phyloP scores from a whole-genome alignment of 2,113 vertebrate species.

The Corynorhinus townsendii region DNA sequence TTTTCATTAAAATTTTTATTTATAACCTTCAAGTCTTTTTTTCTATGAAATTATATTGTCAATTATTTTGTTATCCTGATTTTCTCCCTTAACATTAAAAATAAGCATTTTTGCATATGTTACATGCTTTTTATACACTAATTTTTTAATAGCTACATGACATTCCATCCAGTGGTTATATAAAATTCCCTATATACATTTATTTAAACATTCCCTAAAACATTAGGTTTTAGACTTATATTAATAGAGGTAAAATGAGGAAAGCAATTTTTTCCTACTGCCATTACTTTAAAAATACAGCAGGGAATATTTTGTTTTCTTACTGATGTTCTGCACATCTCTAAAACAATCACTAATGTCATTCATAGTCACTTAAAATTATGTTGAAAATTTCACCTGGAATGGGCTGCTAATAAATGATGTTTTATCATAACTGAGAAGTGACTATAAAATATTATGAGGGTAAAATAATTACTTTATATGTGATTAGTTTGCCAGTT shows the following conservation, averaged over 20 bases:
- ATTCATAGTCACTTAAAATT: constrained; percentile 16
- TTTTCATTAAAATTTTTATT: constrained; percentile 5
- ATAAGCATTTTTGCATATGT: neutral
- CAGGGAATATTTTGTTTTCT: constrained; percentile 15
- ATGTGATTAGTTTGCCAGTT: neutral
- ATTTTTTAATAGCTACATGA: neutral
- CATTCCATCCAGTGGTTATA: neutral
- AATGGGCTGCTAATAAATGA: neutral
- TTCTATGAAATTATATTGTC: constrained; percentile 2
- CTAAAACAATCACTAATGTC: neutral
- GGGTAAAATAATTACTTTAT: constrained; percentile 12
- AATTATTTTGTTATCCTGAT: neutral
- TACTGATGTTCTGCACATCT: neutral
- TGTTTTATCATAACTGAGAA: constrained; percentile 24
- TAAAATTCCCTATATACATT: neutral
- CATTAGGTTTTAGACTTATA: neutral
- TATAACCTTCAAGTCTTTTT: neutral
- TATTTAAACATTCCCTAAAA: neutral
- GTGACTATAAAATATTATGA: constrained; percentile 12
- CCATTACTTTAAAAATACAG: constrained; percentile 30
- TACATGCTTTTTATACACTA: neutral
- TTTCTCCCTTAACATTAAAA: constrained; percentile 29
- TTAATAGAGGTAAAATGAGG: neutral
- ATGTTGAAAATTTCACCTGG: neutral
- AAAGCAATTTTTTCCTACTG: constrained; percentile 20